A percentile compares a stretch with the other conserved stretches of the same genome.
Conservation (phyloP, 2,797 vertebrate genomes). For the Psittacula derbiana region DNA sequence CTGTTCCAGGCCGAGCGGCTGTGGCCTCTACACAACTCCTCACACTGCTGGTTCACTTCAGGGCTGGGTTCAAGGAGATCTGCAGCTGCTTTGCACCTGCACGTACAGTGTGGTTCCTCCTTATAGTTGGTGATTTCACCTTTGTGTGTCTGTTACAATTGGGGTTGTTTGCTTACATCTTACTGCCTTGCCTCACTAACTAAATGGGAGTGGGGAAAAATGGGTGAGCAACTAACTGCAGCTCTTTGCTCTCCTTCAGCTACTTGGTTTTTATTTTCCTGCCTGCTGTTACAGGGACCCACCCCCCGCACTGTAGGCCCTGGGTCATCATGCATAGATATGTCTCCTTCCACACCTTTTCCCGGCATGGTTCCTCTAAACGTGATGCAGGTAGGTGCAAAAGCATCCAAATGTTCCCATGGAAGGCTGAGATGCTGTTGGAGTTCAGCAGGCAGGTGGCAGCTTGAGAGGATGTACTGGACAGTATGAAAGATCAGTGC, state of each 20-base stretch:
- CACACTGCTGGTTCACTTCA: background rate
- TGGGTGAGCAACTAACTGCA: background rate
- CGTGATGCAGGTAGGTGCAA: background rate
- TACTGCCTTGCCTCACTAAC: background rate
- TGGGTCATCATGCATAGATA: background rate
- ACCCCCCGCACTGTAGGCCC: rapidly evolving
- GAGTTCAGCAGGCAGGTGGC: background rate
- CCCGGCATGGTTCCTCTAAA: background rate
- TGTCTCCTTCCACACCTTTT: background rate
- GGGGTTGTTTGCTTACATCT: background rate
- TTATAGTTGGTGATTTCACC: background rate
- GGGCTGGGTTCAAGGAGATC: background rate
- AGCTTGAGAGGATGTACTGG: background rate
- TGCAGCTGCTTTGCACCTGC: background rate
- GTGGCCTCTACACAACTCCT: background rate
- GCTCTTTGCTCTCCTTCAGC: background rate
- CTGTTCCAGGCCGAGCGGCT: background rate
- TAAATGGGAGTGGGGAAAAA: background rate
- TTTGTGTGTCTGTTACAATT: background rate
- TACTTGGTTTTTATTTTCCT: background rate
- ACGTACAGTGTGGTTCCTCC: rapidly evolving
- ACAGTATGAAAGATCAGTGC: background rate
- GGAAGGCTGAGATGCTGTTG: background rate
- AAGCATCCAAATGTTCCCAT: background rate
- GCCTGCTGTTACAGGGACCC: background rate